These are phyloP conservation scores for Drosophila persimilis DNA, from an alignment of 1,140 invertebrate genomes.

Conservation along the genomic window DNA sequence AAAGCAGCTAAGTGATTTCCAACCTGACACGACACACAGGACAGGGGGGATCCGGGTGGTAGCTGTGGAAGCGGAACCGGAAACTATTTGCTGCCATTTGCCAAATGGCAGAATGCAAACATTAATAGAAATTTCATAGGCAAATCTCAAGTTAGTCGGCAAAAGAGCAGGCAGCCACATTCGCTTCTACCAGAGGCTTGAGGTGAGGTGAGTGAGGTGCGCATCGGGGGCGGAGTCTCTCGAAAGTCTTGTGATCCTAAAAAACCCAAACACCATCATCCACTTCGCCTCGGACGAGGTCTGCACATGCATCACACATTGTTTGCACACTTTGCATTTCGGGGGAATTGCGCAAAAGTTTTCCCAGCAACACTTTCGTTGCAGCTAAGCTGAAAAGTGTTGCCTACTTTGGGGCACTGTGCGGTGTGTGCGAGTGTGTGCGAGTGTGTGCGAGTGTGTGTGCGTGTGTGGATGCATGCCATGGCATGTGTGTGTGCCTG, in stretches of 20 bases:
- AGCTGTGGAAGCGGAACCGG: constrained; percentile 45
- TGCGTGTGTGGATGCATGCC: constrained; percentile 25
- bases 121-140: constrained; percentile 78
- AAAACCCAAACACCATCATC: constrained; percentile 26
- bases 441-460: neutral
- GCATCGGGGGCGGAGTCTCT: constrained; percentile 12
- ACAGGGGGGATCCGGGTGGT: constrained; percentile 5
- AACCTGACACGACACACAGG: neutral
- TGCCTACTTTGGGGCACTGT: constrained; percentile 66
- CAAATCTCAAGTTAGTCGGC: constrained; percentile 47
- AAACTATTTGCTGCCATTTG: constrained; percentile 78
- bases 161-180: constrained; percentile 22
- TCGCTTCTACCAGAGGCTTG: neutral
- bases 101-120: constrained; percentile 42
- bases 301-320: constrained; percentile 73
- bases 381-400: constrained; percentile 67
- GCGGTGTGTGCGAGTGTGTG: too few relatives aligned
- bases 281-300: constrained; percentile 34
- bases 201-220: constrained; percentile 21
- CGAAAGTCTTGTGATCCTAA: neutral
- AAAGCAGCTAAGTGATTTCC: constrained; percentile 37
- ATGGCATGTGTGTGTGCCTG: constrained; percentile 7
- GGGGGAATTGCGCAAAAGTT: constrained; percentile 72
- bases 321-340: constrained; percentile 80
- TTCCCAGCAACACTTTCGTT: constrained; percentile 71